Base-by-base conservation (phyloP, 2,113 vertebrate species). In the Pelobates fuscus region DNA sequence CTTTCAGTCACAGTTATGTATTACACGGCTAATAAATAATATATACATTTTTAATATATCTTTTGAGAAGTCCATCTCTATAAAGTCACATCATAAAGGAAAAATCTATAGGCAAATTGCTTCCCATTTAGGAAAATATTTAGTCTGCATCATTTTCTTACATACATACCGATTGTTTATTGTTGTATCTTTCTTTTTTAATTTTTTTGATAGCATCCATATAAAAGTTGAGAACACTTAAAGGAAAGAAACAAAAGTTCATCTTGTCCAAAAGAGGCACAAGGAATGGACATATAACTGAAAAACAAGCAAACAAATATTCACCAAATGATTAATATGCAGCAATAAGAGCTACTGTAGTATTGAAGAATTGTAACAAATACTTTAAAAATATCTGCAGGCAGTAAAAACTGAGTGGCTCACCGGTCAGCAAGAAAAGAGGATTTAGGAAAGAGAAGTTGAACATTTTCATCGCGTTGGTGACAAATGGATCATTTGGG, bases 401-500 rank as follows among this genome's bases (percentile, higher is more conserved):
- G n/a, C 1, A 57, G 6, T 59, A 4, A 30, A 18, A 20, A n/a
- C 3, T 23, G 8, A 32, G 17, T 2, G 76, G 79, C 80, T 46
- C 88, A 95, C 94, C 64, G 8, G 46, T 0, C 0, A 82, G 0
- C 3, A 94, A 0, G 12, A 91, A 5, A 0, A 89, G 0, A 0
- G 89, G 92, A n/a, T 81, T 66, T 0, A 91, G 67, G 0, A 94
- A 46, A 60, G 72, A 67, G 67, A 94, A 88, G 21, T 79, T 90
- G 66, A 89, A 54, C 49, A 96, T 71, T 21, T 80, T 92, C 72
- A 84, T 86, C 37, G 86, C 82, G 75, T 95, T 87, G 69, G 79
- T 55, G 1, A 96, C 90, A 77, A 96, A 95, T 0, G 92, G 93
- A 69, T 95, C 89, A 0, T 89, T 79, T 11, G 94, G 93, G 65